Percentiles rank a stretch among this genome's conserved stretches.
Evolutionary conservation across 2,888 invertebrate species (phyloP).

Genomic region (Gonocerus acuteangulatus): DNA sequence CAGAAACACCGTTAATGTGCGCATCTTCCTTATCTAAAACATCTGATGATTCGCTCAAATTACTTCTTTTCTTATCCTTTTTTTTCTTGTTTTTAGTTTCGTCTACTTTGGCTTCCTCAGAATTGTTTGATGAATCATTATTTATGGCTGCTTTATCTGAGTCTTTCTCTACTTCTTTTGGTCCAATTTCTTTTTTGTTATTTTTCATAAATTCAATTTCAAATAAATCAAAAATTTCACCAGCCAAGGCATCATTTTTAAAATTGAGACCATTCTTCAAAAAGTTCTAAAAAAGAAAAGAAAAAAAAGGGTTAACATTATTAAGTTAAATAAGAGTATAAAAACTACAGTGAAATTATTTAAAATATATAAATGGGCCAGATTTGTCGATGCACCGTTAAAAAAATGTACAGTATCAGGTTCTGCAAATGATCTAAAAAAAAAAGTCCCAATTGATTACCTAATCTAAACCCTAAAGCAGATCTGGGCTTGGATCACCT

Average conservation of each 20-base stretch:
- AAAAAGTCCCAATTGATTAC: too few relatives aligned
- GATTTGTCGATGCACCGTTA: too few relatives aligned
- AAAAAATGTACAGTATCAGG: too few relatives aligned
- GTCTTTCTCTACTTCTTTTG: not conserved
- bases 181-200: not conserved
- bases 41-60: conserved; percentile 1
- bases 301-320: too few relatives aligned
- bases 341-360: too few relatives aligned
- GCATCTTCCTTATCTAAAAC: not conserved
- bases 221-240: conserved; percentile 17
- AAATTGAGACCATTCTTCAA: conserved; percentile 10
- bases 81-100: conserved; percentile 4
- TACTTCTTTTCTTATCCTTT: conserved; percentile 18
- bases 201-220: conserved; percentile 8
- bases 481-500: too few relatives aligned
- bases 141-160: too few relatives aligned
- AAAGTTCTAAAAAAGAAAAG: conserved; percentile 23
- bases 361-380: too few relatives aligned
- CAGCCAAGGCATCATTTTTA: not conserved
- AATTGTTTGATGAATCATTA: not conserved
- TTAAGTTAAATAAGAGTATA: too few relatives aligned
- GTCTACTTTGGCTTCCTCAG: not conserved
- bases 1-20: not conserved
- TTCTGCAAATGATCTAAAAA: too few relatives aligned
- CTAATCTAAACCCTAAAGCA: too few relatives aligned